Evolutionary conservation across 2,797 vertebrate genomes (phyloP).

Genomic region (Poecilia gillii): DNA sequence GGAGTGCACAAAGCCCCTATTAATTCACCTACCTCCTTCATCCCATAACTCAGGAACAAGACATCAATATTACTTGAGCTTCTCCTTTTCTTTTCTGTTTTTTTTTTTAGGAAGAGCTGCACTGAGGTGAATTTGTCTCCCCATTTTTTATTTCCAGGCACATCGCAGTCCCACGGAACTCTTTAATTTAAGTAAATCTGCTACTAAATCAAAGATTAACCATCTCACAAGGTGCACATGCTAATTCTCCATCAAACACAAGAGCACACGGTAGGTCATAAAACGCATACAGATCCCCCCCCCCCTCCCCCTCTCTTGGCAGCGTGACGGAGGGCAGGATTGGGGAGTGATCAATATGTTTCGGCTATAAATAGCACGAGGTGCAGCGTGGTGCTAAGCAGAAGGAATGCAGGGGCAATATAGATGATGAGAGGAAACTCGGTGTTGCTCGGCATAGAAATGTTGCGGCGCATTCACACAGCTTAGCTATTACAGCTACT

Average conservation of each 20-base stretch:
- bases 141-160: slow-evolving; percentile 62
- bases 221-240: slow-evolving; percentile 27
- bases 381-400: slow-evolving; percentile 75
- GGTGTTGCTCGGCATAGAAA: slow-evolving; percentile 63
- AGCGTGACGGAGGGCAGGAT: slow-evolving; percentile 77
- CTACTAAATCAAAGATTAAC: slow-evolving; percentile 65
- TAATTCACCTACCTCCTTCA: neutral
- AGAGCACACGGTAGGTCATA: slow-evolving; percentile 14
- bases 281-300: too few species aligned
- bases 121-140: slow-evolving; percentile 42
- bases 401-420: slow-evolving; percentile 77
- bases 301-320: slow-evolving; percentile 45
- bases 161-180: slow-evolving; percentile 68
- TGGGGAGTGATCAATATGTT: slow-evolving; percentile 84
- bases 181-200: slow-evolving; percentile 76
- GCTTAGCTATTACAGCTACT: slow-evolving; percentile 50
- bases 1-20: neutral
- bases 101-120: neutral
- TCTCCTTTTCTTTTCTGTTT: neutral
- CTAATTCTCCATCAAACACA: slow-evolving; percentile 11
- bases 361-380: slow-evolving; percentile 83
- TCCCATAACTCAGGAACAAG: neutral
- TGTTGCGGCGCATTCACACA: slow-evolving; percentile 59
- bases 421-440: slow-evolving; percentile 73
- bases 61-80: neutral